Base-by-base conservation (phyloP, 2,888 invertebrate species). In the Drosophila sordidula region DNA sequence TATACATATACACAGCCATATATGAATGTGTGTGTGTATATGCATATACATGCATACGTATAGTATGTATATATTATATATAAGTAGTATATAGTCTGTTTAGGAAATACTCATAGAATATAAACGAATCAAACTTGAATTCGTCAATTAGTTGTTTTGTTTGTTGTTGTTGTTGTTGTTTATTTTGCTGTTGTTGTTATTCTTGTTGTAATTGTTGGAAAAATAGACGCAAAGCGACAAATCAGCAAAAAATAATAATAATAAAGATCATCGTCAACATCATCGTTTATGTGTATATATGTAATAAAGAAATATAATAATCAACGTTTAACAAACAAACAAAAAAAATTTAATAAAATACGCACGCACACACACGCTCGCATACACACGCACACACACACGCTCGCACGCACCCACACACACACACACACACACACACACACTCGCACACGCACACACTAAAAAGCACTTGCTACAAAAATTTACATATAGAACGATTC, bases 81-180 rank as follows among this genome's bases (percentile, higher is more conserved):
- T 65, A 80, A 75, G 70, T 78, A 74, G 51, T 64, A 59, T 70
- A 76, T 80, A 81, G 85, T 85, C 85, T 83, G 85, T 83, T 76
- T 83, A 85, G 85, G 83, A 83, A 83, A 83, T 83, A 83, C 83
- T 83, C 83, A 72, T 82, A 62, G 82, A 84, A 76, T 72, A 67
- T 75, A 57, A 78, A 71, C 82, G 78, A 78, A 80, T 69, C 55
- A 44, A 45, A 49, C 39, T 42, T 47, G 39, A 56, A 64, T 72
- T 75, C 78, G 75, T 77, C 54, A 59, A 59, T 39, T 63, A 64
- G 72, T 76, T 69, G 50, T 42, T 68, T 32, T 57, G 38, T 9
- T 51, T 39, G 5, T 59, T 51, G 0, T 52, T 46, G 32, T 45
- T 29, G 14, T 51, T 34, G 11, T 16, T 29, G 22, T 66, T 50